Evolutionary conservation across 1,140 invertebrate genomes (phyloP).

Genomic region (Saccostrea echinata): DNA sequence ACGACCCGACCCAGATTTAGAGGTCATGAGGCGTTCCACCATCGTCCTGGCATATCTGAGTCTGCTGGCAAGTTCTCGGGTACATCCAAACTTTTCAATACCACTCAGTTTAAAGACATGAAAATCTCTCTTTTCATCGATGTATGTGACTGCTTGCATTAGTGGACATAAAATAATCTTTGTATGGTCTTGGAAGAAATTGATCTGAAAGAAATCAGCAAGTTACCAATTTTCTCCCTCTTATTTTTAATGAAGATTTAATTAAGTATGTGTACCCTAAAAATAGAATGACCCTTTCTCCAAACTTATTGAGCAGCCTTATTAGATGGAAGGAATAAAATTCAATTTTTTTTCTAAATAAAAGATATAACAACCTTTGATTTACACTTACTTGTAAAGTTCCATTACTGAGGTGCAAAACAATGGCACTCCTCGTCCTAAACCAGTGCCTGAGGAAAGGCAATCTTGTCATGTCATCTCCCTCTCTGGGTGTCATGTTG

Average conservation of each 20-base stretch:
- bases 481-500: conserved; percentile 88
- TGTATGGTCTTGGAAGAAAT: conserved; percentile 97
- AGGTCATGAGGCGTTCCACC: conserved; percentile 83
- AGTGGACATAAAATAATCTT: conserved; percentile 98
- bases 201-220: conserved; percentile 87
- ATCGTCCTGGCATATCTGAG: conserved; percentile 94
- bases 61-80: conserved; percentile 88
- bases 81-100: conserved; percentile 92
- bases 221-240: not conserved
- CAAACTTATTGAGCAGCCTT: no score
- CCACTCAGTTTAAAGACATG: conserved; percentile 92
- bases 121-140: conserved; percentile 94
- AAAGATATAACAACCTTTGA: not conserved
- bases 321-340: no score
- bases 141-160: conserved; percentile 97
- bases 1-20: conserved; percentile 68
- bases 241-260: not conserved
- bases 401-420: conserved; percentile 98
- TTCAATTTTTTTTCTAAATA: not conserved
- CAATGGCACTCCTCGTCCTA: conserved; percentile 94
- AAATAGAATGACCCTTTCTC: no score
- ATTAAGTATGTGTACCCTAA: no score
- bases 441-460: conserved; percentile 98
- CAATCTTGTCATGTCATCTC: conserved; percentile 92
- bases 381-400: conserved; percentile 90